Evolutionary conservation across 2,113 vertebrate genomes (phyloP), one percentile per base, ranked within the genome.

Genomic region (Pogonocichla stellata): DNA sequence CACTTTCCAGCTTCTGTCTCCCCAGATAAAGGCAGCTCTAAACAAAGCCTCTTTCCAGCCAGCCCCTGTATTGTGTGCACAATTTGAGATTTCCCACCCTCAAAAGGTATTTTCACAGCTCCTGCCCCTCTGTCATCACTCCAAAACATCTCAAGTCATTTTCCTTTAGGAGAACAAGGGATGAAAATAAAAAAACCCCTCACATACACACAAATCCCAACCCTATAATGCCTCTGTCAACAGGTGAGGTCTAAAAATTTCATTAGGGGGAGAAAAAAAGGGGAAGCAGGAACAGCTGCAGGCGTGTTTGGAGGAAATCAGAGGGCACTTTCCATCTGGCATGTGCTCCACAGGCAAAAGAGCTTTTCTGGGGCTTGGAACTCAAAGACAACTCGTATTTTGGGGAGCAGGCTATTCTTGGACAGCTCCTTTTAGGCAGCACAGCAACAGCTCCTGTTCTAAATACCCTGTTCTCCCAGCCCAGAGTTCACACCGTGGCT

Each of bases 171-270:
- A 95, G 92, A 67, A 81, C 73, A 66, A 86, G 48, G 48, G 36
- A 66, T n/a, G 25, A 26, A 67, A 86, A 75, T 57, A 42, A 51
- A 17, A 28, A 26, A 2, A 9, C 8, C 16, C 7, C 19, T 8
- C 33, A 24, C 33, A 6, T 13, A 7, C 29, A 57, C 54, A 18
- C 47, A 14, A 19, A 15, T 19, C 54, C 45, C n/a, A 42, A 10
- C 64, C 20, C 93, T 48, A 14, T 93, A 90, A 88, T 93, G 94
- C 58, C 57, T 92, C 77, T 65, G 33, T 94, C 90, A 96, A 98
- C 98, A 98, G 98, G 98, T 98, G 98, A 97, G 92, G 62, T 88
- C 97, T 98, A 98, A 98, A 98, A 98, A 98, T 98, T 97, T 97
- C 98, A 92, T 71, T 95, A n/a, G 97, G 88, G 33, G 15, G 1